phyloP scores from a whole-genome alignment of 2,113 vertebrate species.

The Lophius piscatorius region DNA sequence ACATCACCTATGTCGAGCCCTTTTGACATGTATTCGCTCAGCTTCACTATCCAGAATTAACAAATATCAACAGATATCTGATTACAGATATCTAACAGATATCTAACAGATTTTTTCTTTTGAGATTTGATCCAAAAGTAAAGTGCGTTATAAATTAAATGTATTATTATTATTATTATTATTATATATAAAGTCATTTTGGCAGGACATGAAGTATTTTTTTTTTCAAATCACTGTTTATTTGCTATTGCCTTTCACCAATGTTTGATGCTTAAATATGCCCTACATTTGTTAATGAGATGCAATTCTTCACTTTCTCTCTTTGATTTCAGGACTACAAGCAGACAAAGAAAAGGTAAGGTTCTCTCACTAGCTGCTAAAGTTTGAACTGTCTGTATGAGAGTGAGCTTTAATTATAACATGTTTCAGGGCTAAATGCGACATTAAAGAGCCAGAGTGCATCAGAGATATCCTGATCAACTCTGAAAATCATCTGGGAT shows the following conservation, averaged over 20 bases:
- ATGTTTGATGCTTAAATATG: not conserved
- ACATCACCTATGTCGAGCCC: too few relatives aligned
- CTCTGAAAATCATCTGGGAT: slow-evolving; percentile 62
- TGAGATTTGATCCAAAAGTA: too few relatives aligned
- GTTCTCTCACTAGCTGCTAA: not conserved
- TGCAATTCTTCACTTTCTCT: slow-evolving; percentile 4
- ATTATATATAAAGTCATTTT: too few relatives aligned
- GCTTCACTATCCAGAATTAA: too few relatives aligned
- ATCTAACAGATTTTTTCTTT: too few relatives aligned
- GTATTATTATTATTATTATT: too few relatives aligned
- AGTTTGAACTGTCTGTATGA: not conserved
- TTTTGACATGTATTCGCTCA: too few relatives aligned
- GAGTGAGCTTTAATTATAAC: not conserved
- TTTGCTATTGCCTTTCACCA: not conserved
- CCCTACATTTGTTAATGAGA: not conserved
- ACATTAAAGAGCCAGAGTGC: slow-evolving; percentile 51
- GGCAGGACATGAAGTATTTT: too few relatives aligned
- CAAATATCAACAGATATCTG: too few relatives aligned
- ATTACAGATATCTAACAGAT: too few relatives aligned
- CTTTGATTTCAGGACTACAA: slow-evolving; percentile 66
- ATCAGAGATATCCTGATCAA: slow-evolving; percentile 69
- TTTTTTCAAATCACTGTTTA: not conserved
- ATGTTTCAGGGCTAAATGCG: slow-evolving; percentile 57
- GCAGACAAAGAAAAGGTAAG: slow-evolving; percentile 65
- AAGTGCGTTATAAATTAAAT: too few relatives aligned